Evolutionary conservation across 2,888 invertebrate species (phyloP), one percentile per base, ranked within the genome.

Genomic region (Drosophila sordidula): DNA sequence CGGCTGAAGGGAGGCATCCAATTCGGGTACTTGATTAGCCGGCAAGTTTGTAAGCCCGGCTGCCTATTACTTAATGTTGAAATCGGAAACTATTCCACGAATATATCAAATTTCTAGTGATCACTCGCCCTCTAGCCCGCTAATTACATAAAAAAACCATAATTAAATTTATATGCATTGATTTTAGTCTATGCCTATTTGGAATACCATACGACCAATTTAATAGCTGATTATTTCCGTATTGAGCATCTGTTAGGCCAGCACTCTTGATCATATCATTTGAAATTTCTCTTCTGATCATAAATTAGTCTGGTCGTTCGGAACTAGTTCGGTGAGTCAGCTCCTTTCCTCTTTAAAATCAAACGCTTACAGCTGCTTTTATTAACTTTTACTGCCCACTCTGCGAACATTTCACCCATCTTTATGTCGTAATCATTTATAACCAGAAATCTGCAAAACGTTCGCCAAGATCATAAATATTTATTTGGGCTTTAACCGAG

Each of bases 381-480:
- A 14, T 22, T 46, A 25, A 14, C 22, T 25, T 55, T 47, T 34
- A 55, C 32, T 25, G 22, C 45, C 54, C 45, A 34, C 8, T 4
- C 32, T n/a, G n/a, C 26, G 26, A 36, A 38, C n/a, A 22, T 34
- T 41, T 62, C 38, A 16, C 38, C 34, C 12, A 12, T 26, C 18
- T 1, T 18, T 18, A 1, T 18, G 18, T 29, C 49, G n/a, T 14
- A 25, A 14, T n/a, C 41, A 42, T 50, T 44, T 50, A 9, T 16
- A 22, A 9, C 16, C 22, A 54, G 29, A 22, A 18, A 59, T 16
- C 14, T 5, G 0, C 18, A 14, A 41, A 18, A 12, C 25, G 12
- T 50, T 26, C 26, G 42, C 14, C 14, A 16, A 36, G 32, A 11
- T 64, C 36, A 64, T 65, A 44, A 64, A 65, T 65, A 64, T 65